Conservation (phyloP, 2,113 vertebrate species). For the Isurus oxyrinchus region DNA sequence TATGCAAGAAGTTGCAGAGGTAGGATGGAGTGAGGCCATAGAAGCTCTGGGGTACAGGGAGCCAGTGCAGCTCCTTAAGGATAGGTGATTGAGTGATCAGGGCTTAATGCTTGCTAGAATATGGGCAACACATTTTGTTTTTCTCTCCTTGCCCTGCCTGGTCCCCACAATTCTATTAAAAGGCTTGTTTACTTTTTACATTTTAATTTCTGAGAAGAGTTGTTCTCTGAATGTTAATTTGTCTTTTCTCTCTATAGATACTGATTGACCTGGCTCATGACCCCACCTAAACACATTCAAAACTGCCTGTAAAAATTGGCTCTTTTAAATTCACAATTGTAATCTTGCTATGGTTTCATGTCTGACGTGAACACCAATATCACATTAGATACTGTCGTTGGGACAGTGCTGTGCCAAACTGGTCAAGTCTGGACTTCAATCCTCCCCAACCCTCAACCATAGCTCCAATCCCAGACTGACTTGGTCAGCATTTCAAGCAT, state of each 20-base stretch:
- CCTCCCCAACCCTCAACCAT: neutral
- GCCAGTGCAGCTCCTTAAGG: neutral
- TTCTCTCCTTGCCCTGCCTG: neutral
- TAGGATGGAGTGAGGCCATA: neutral
- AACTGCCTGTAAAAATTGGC: neutral
- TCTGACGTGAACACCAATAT: neutral
- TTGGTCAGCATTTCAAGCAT: neutral
- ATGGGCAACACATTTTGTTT: neutral
- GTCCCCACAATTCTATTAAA: neutral
- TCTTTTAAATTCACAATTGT: neutral
- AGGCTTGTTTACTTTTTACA: neutral
- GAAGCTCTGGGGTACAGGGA: neutral
- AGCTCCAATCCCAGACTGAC: neutral
- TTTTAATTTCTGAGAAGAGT: neutral
- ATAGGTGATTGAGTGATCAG: neutral
- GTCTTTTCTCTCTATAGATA: neutral
- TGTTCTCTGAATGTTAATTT: neutral
- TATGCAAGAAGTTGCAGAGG: neutral
- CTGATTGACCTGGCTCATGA: neutral
- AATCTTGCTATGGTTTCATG: neutral
- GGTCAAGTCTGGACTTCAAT: neutral
- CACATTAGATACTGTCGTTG: no score
- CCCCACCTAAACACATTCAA: neutral
- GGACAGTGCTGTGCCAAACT: neutral
- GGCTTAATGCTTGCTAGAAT: neutral